phyloP scores from a whole-genome alignment of 1,140 invertebrate species.

The Tribolium madens region DNA sequence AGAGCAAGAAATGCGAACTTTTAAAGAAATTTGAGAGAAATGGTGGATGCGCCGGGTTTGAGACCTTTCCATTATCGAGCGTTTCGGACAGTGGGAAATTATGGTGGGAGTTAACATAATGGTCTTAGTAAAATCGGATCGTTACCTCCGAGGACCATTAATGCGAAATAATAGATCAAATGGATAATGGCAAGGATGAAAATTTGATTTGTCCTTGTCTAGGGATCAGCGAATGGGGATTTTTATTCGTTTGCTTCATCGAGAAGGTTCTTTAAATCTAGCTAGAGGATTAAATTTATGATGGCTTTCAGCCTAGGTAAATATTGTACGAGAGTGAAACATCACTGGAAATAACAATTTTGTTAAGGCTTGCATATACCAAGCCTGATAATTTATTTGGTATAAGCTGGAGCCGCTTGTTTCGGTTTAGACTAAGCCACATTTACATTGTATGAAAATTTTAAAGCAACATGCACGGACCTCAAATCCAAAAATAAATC shows the following conservation, averaged over 20 bases:
- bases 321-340: too few species aligned
- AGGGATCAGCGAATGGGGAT: background rate
- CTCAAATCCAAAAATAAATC: too few species aligned
- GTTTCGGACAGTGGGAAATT: background rate
- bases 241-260: background rate
- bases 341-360: too few species aligned
- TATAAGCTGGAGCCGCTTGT: too few species aligned
- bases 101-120: conserved; percentile 7
- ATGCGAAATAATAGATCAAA: conserved; percentile 17
- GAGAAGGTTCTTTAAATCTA: background rate
- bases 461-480: too few species aligned
- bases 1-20: background rate
- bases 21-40: background rate
- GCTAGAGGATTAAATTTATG: too few species aligned
- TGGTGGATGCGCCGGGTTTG: conserved; percentile 29
- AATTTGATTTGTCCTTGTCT: background rate
- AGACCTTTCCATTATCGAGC: background rate
- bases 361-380: too few species aligned
- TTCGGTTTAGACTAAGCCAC: too few species aligned
- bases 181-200: background rate
- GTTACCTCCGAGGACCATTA: background rate
- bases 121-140: conserved; percentile 24
- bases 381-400: too few species aligned
- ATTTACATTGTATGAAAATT: too few species aligned
- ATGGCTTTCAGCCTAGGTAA: too few species aligned